Percentiles rank a stretch among this genome's conserved stretches.
phyloP scores from a whole-genome alignment of 2,113 vertebrate species.

The Lota lota region DNA sequence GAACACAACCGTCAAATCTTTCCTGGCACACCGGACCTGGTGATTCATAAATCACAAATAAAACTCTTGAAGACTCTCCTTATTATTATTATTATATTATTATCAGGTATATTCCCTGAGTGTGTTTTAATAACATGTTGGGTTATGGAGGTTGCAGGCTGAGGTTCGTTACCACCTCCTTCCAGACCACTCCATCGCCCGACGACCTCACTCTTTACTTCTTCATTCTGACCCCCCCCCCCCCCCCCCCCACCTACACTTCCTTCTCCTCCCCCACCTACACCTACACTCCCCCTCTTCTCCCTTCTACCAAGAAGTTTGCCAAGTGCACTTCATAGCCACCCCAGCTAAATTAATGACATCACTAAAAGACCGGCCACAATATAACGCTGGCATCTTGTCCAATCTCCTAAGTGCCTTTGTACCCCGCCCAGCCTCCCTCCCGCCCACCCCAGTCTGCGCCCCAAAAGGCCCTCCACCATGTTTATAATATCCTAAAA shows the following conservation, averaged over 20 bases:
- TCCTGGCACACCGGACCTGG: background rate
- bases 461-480: conserved; percentile 10
- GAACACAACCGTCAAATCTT: background rate
- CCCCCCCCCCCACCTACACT: conserved; percentile 7
- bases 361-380: conserved; percentile 78
- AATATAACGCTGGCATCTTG: conserved; percentile 78
- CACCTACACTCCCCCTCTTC: conserved; percentile 48
- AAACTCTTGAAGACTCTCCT: no score
- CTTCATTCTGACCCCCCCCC: conserved; percentile 43
- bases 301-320: conserved; percentile 50
- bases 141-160: no score
- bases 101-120: no score
- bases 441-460: conserved; percentile 33
- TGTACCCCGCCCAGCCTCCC: conserved; percentile 39
- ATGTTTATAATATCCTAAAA: conserved; percentile 77
- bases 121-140: no score
- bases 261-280: conserved; percentile 39
- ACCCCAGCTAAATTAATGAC: conserved; percentile 80
- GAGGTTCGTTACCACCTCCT: background rate
- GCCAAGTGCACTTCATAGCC: conserved; percentile 73
- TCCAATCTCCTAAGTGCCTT: conserved; percentile 83
- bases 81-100: no score
- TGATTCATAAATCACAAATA: no score
- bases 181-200: conserved; percentile 19
- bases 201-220: conserved; percentile 24